Conservation (phyloP, 2,888 invertebrate genomes). For the Leptopilina syphax region DNA sequence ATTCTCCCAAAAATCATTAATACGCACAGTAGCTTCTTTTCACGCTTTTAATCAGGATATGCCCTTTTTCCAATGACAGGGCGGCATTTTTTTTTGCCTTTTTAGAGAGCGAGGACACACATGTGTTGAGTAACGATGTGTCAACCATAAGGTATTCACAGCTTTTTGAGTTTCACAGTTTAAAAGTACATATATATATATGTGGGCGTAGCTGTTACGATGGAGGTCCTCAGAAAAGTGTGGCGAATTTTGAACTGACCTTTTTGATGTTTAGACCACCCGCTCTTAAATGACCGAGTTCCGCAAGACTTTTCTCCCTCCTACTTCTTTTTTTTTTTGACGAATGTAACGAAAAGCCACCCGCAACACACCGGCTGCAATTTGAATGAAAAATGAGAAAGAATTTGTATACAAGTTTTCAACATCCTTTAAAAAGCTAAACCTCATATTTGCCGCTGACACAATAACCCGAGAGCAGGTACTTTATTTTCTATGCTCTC, state of each 20-base stretch:
- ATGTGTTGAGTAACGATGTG: slow-evolving; percentile 35
- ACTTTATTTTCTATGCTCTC: no score
- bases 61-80: not conserved
- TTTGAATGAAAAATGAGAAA: slow-evolving; percentile 24
- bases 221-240: slow-evolving; percentile 15
- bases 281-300: slow-evolving; percentile 30
- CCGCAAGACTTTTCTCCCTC: slow-evolving; percentile 16
- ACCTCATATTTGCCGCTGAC: slow-evolving; percentile 13
- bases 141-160: slow-evolving; percentile 27
- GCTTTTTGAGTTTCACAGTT: slow-evolving; percentile 8
- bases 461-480: not conserved
- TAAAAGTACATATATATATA: not conserved
- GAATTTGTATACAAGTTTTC: not conserved
- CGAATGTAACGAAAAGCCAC: not conserved
- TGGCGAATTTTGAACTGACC: slow-evolving; percentile 27
- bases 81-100: slow-evolving; percentile 21
- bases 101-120: not conserved
- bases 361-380: slow-evolving; percentile 11
- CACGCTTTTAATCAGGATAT: slow-evolving; percentile 35
- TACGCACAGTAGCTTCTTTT: slow-evolving; percentile 18
- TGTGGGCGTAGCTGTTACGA: slow-evolving; percentile 12
- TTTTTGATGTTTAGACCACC: slow-evolving; percentile 16
- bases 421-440: slow-evolving; percentile 9
- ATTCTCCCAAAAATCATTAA: slow-evolving; percentile 1
- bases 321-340: not conserved